Conservation (phyloP, 2,888 invertebrate species). For the Tricholauxania praeusta region DNA sequence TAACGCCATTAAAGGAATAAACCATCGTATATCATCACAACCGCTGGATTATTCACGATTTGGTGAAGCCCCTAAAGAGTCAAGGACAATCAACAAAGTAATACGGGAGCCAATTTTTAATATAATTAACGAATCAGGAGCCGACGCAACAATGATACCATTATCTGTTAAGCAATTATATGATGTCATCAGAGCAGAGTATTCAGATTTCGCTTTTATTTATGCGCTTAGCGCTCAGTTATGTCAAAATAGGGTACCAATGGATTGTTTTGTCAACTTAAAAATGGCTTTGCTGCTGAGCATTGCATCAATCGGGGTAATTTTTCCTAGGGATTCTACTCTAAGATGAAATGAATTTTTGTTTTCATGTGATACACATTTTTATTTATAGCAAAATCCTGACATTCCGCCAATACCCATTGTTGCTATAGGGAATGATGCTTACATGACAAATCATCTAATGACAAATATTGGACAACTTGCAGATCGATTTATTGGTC, state of each 20-base stretch:
- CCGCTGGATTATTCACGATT: slow-evolving; percentile 21
- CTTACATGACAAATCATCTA: slow-evolving; percentile 55
- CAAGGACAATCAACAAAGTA: neutral
- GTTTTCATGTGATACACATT: neutral
- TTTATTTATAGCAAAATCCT: slow-evolving; percentile 47
- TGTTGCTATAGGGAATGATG: slow-evolving; percentile 60
- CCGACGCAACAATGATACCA: slow-evolving; percentile 50
- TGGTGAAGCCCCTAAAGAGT: neutral
- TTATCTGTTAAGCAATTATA: slow-evolving; percentile 55
- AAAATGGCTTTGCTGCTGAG: slow-evolving; percentile 68
- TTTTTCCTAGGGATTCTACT: neutral
- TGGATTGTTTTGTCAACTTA: slow-evolving; percentile 66
- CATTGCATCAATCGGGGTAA: slow-evolving; percentile 66
- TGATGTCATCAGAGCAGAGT: slow-evolving; percentile 52
- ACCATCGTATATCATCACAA: too few relatives aligned
- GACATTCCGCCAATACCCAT: slow-evolving; percentile 60
- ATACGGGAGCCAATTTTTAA: neutral
- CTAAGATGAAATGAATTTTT: neutral
- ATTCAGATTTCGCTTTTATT: slow-evolving; percentile 66
- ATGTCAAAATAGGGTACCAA: slow-evolving; percentile 64
- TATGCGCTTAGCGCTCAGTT: slow-evolving; percentile 66
- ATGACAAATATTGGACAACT: slow-evolving; percentile 59
- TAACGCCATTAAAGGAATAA: neutral
- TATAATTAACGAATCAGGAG: slow-evolving; percentile 14
- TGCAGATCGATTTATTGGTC: slow-evolving; percentile 61